Conservation (phyloP, 2,797 vertebrate genomes). For the Huso huso region DNA sequence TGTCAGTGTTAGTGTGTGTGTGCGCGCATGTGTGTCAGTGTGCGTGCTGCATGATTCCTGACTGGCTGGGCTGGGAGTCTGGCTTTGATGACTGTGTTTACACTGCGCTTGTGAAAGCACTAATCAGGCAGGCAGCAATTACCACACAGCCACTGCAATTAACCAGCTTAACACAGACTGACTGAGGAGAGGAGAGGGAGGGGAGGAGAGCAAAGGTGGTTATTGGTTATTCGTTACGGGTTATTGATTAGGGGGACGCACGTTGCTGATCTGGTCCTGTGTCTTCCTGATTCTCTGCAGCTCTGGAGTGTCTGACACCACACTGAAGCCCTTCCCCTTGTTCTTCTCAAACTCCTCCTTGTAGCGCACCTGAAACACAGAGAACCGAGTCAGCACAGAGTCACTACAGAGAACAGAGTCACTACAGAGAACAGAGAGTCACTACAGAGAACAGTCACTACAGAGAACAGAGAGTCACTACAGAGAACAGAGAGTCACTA, state of each 20-base stretch:
- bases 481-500: too few relatives aligned
- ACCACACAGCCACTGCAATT: background rate
- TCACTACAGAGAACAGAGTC: too few relatives aligned
- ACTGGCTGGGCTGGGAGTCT: too few relatives aligned
- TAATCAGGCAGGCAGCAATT: background rate
- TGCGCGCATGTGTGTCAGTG: too few relatives aligned
- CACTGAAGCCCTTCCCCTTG: conserved; percentile 67
- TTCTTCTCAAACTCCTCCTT: conserved; percentile 74
- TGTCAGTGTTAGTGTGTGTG: background rate
- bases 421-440: too few relatives aligned
- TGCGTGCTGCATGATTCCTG: too few relatives aligned
- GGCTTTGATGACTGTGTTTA: too few relatives aligned
- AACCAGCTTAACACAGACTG: background rate
- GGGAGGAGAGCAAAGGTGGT: background rate
- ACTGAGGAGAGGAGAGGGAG: too few relatives aligned
- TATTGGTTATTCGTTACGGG: background rate
- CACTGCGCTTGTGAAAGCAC: background rate
- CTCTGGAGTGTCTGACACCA: conserved; percentile 65
- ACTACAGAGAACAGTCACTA: too few relatives aligned
- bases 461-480: too few relatives aligned
- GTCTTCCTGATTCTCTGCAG: conserved; percentile 70
- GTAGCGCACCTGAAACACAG: conserved; percentile 55
- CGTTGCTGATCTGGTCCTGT: conserved; percentile 71
- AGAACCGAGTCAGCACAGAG: background rate
- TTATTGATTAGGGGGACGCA: conserved; percentile 30